Evolutionary conservation across 1,140 invertebrate genomes (phyloP).

Genomic region (Phymorhynchus buccinoides): DNA sequence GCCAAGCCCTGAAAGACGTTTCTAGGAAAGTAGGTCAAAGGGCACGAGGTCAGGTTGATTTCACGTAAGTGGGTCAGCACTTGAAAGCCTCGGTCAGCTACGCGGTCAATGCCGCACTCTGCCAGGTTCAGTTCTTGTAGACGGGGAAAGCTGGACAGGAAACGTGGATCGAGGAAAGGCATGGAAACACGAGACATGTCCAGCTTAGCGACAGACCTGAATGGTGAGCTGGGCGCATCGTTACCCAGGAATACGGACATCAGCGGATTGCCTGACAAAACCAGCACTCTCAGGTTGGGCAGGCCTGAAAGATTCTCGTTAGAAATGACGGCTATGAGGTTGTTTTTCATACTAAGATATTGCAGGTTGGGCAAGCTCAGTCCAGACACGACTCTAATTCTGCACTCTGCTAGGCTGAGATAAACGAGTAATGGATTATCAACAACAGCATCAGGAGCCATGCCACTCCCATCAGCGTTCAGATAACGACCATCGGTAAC

Average conservation of each 20-base stretch:
- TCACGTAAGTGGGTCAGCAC: background rate
- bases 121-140: background rate
- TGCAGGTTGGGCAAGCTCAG: background rate
- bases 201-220: background rate
- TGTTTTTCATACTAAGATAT: background rate
- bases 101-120: background rate
- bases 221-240: background rate
- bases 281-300: background rate
- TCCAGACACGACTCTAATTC: background rate
- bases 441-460: background rate
- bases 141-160: background rate
- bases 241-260: background rate
- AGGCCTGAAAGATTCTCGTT: background rate
- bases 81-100: background rate
- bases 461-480: background rate
- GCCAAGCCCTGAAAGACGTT: background rate
- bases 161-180: background rate
- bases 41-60: background rate
- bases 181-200: background rate
- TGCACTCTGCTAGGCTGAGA: background rate
- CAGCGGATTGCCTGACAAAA: background rate
- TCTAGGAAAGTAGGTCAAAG: background rate
- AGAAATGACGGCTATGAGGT: background rate
- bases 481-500: background rate
- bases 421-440: background rate